phyloP scores from a whole-genome alignment of 2,113 vertebrate species.

The Ginglymostoma cirratum region DNA sequence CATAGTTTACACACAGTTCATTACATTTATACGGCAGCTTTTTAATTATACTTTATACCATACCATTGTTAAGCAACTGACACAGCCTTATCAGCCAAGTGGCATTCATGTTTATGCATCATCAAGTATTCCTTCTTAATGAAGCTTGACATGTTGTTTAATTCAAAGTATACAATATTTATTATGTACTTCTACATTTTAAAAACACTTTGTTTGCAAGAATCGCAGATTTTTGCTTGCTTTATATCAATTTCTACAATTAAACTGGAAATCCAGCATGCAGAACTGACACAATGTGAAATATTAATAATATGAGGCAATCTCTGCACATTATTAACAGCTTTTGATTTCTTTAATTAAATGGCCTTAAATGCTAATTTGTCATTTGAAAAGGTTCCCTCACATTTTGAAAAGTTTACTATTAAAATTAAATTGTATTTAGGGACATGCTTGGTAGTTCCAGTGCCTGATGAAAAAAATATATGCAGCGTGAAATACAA shows the following conservation, averaged over 20 bases:
- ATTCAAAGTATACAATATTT: slow-evolving; percentile 34
- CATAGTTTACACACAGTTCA: slow-evolving; percentile 36
- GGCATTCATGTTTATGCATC: slow-evolving; percentile 37
- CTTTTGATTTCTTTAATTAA: slow-evolving; percentile 34
- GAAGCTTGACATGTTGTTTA: slow-evolving; percentile 35
- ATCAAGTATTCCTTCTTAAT: slow-evolving; percentile 27
- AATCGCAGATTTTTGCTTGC: background rate
- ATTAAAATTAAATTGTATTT: slow-evolving; percentile 23
- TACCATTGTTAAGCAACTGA: slow-evolving; percentile 35
- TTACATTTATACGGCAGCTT: slow-evolving; percentile 35
- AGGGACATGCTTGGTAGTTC: background rate
- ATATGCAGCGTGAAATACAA: too few relatives aligned
- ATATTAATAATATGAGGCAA: slow-evolving; percentile 28
- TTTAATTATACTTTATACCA: slow-evolving; percentile 37
- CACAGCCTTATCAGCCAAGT: slow-evolving; percentile 33
- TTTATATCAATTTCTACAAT: slow-evolving; percentile 14
- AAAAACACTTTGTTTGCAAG: slow-evolving; percentile 23
- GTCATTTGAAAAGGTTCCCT: slow-evolving; percentile 17
- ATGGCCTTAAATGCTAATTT: slow-evolving; percentile 32
- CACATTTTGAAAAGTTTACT: background rate
- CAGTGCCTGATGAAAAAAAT: background rate
- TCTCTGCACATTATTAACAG: slow-evolving; percentile 16
- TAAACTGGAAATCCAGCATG: background rate
- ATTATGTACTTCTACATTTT: slow-evolving; percentile 34
- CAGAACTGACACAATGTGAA: slow-evolving; percentile 14